A percentile compares a stretch with the other conserved stretches of the same genome.
phyloP scores from a whole-genome alignment of 2,888 invertebrate species.

The Troides aeacus region DNA sequence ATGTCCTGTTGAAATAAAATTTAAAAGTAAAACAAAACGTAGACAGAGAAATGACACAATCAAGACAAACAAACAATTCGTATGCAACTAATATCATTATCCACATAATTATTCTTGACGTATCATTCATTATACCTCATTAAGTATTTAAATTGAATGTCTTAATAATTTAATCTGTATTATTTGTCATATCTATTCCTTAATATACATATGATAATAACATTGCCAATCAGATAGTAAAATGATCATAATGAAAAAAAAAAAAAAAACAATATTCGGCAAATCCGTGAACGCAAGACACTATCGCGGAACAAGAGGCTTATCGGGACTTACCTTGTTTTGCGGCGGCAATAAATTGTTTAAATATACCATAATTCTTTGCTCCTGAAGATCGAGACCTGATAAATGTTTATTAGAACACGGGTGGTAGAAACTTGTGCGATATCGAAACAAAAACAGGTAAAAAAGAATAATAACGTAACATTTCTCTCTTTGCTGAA shows the following conservation, averaged over 20 bases:
- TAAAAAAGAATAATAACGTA: constrained; percentile 54
- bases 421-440: constrained; percentile 67
- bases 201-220: constrained; percentile 6
- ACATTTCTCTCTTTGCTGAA: constrained; percentile 55
- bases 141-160: constrained; percentile 65
- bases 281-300: constrained; percentile 50
- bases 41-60: constrained; percentile 52
- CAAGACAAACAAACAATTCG: constrained; percentile 66
- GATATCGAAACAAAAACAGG: constrained; percentile 62
- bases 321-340: constrained; percentile 69
- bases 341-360: constrained; percentile 72
- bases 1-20: constrained; percentile 36
- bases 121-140: constrained; percentile 72
- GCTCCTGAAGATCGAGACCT: constrained; percentile 62
- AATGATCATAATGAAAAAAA: constrained; percentile 21
- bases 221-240: constrained; percentile 7
- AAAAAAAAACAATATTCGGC: constrained; percentile 46
- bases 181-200: constrained; percentile 6
- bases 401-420: constrained; percentile 76
- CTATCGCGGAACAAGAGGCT: constrained; percentile 66
- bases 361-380: constrained; percentile 76
- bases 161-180: constrained; percentile 26
- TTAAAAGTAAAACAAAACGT: constrained; percentile 43
- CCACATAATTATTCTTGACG: constrained; percentile 61
- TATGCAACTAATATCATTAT: constrained; percentile 67